Base-by-base conservation (phyloP, 2,797 vertebrate species). In the Sebastolobus alascanus region DNA sequence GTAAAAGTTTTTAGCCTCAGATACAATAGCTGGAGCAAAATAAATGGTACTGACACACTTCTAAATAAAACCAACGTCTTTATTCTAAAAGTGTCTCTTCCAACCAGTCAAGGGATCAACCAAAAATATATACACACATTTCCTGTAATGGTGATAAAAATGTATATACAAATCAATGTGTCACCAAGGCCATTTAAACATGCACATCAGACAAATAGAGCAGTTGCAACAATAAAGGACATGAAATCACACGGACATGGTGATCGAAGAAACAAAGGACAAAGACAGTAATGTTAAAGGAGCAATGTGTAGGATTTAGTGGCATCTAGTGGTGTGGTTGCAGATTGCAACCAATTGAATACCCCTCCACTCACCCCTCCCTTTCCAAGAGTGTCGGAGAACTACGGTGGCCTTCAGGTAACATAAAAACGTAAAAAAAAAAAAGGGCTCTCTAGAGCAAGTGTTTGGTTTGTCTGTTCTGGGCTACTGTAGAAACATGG, bases 121-220 rank as follows among this genome's bases (percentile, higher is more conserved):
- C 93, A 93, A 89, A 90, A 91, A 84, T 94, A 95, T 94, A 94
- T 90, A 95, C 91, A 95, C 67, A 94, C 82, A 91, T 88, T 92
- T 93, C 90, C 86, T 89, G 67, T 81, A 37, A 79, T 67, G 12
- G 67, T 80, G 27, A 78, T 73, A n/a, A 85, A 46, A 77, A 85
- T 59, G 59, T 84, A 90, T 81, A n/a, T 84, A 90, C 86, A 93
- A 71, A 77, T 80, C 54, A 79, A 33, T 63, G 50, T 11, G 35
- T 75, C 50, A 77, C 55, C 33, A 54, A 73, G 25, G 18, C 46
- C 5, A 29, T 75, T 64, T 43, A 79, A 73, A 84, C 71, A 89
- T 73, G 68, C 68, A 87, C n/a, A 75, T 79, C 35, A 68, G 60
- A 84, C 59, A 89, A 71, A 78, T 8, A 73, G 70, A 84, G 72